Conservation (phyloP, 2,797 vertebrate species). For the Borostomias antarcticus region DNA sequence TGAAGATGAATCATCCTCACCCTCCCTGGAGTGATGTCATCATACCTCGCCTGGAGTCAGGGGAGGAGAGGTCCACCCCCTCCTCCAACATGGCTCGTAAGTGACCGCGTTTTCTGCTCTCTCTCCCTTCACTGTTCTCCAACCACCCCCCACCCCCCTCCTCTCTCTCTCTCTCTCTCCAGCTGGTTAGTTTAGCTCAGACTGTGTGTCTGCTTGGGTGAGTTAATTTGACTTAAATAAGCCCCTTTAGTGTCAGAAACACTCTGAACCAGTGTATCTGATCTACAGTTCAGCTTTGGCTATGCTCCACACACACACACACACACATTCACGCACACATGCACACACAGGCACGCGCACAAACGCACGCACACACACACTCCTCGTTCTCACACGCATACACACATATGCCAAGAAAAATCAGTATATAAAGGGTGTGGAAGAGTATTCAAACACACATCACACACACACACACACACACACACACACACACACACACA, state of each 20-base stretch:
- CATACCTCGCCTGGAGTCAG: no score
- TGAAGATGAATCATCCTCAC: conserved; percentile 57
- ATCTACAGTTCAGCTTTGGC: conserved; percentile 46
- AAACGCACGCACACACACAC: no score
- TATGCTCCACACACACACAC: conserved; percentile 22
- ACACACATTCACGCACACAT: conserved; percentile 9
- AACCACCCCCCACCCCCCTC: no score
- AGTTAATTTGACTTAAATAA: conserved; percentile 62
- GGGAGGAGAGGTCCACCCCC: no score
- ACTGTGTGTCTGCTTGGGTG: conserved; percentile 45
- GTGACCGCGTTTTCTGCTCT: neutral
- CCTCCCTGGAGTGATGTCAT: conserved; percentile 44
- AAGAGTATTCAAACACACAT: neutral
- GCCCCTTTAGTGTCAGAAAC: conserved; percentile 55
- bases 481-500: no score
- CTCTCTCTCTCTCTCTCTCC: conserved; percentile 24
- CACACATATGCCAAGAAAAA: neutral
- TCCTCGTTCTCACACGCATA: neutral
- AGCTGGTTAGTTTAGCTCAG: conserved; percentile 1
- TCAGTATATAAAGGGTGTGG: neutral
- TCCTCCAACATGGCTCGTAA: neutral
- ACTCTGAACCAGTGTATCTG: conserved; percentile 19
- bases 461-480: neutral
- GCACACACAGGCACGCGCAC: no score
- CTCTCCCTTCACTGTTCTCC: neutral